phyloP scores from a whole-genome alignment of 2,888 invertebrate species.

The Thymelicus lineola region DNA sequence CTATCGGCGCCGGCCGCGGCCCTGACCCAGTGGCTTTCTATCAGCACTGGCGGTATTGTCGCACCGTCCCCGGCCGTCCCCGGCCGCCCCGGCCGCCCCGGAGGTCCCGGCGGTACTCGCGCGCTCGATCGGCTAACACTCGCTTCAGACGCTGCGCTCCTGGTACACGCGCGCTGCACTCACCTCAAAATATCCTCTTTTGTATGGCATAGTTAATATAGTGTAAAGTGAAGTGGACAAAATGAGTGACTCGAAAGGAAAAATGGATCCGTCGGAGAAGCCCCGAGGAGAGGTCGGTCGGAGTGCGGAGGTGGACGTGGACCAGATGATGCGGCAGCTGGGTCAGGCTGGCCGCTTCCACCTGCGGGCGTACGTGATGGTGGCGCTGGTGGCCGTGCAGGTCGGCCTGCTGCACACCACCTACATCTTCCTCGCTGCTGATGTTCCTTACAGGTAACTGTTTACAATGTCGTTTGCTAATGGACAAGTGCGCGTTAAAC shows the following conservation, averaged over 20 bases:
- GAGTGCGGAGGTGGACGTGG: constrained; percentile 56
- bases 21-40: constrained; percentile 45
- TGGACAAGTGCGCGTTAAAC: too few species aligned
- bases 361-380: constrained; percentile 57
- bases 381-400: constrained; percentile 76
- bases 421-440: constrained; percentile 85
- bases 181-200: neutral
- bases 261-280: constrained; percentile 3
- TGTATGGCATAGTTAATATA: neutral
- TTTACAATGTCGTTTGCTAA: neutral
- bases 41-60: constrained; percentile 9
- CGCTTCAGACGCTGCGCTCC: neutral
- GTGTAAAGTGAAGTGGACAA: neutral
- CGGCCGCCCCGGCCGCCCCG: too few species aligned
- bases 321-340: constrained; percentile 58
- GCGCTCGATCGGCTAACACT: neutral
- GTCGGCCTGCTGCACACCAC: constrained; percentile 83
- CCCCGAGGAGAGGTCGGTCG: neutral
- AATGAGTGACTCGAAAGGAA: constrained; percentile 32
- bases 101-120: neutral
- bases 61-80: neutral
- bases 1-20: constrained; percentile 39
- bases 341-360: constrained; percentile 71
- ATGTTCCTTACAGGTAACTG: constrained; percentile 81
- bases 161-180: constrained; percentile 11